Evolutionary conservation across 2,113 vertebrate genomes (phyloP), one percentile per base, ranked within the genome.

Genomic region (Alaudala cheleensis): DNA sequence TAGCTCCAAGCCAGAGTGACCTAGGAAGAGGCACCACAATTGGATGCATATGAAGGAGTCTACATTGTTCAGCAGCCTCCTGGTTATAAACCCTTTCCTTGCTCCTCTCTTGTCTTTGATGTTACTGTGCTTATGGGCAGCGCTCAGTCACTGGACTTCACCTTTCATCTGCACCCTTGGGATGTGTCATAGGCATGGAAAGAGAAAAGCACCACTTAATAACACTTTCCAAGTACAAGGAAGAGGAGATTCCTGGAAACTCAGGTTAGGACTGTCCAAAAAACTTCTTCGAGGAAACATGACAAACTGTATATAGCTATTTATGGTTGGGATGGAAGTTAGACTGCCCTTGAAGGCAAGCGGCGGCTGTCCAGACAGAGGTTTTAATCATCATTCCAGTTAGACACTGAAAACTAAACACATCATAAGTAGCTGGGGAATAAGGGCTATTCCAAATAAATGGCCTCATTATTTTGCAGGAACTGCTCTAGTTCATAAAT

Each of bases 201-300:
- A 96, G 90, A 90, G 95, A 96, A 97, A 96, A 53, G 65, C 82
- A 90, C 65, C 50, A 84, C 80, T 94, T 86, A 90, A 73, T 88
- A 92, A 93, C 47, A 54, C 82, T 92, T 96, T 96, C 94, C 91
- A 95, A 96, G 92, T 91, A 92, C 58, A 93, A 94, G 90, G 65
- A 69, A 95, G 71, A 96, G 37, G 31, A 93, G 81, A 95, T 97
- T 97, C 96, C 95, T 97, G 95, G 96, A 96, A 97, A 97, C 95
- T 51, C 93, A 95, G 66, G 76, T 88, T 82, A 78, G 88, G 64
- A 54, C 57, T 1, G 15, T 96, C 93, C 92, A 94, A 93, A 96
- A 94, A 88, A 57, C 47, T 88, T 93, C 72, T 89, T 96, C 88
- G 81, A 95, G 92, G 94, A 95, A 95, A 89, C 25, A 67, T 60